These are phyloP conservation scores for Threskiornis aethiopicus DNA, from an alignment of 2,797 vertebrate genomes.

Conservation along the genomic window DNA sequence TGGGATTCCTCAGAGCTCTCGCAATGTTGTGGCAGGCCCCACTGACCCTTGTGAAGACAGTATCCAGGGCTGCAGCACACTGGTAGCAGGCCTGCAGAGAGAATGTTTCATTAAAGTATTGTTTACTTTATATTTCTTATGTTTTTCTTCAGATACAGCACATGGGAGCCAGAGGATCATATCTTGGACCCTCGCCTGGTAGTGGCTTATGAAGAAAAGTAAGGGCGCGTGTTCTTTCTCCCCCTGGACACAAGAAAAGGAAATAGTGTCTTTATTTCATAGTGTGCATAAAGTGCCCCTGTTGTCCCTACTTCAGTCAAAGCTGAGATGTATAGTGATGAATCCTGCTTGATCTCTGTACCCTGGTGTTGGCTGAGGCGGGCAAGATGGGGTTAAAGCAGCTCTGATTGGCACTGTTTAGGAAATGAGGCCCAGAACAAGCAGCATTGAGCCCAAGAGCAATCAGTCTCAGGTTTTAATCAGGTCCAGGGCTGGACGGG, in stretches of 20 bases:
- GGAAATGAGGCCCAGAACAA: background rate
- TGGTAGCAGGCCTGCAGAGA: background rate
- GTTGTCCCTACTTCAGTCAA: background rate
- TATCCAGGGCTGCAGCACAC: background rate
- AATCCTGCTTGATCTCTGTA: background rate
- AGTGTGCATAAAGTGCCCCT: background rate
- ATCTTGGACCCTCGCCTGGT: slow-evolving; percentile 97
- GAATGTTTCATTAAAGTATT: slow-evolving; percentile 32
- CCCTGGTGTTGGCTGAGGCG: background rate
- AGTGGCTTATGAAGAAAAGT: slow-evolving; percentile 96
- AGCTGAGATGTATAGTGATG: background rate
- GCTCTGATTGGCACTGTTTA: background rate
- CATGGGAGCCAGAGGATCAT: slow-evolving; percentile 98
- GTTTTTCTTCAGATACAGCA: slow-evolving; percentile 89
- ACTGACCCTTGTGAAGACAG: background rate
- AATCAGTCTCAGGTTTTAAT: background rate
- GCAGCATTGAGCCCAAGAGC: background rate
- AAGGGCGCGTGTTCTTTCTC: slow-evolving; percentile 67
- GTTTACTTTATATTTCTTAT: slow-evolving; percentile 50
- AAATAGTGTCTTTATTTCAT: background rate
- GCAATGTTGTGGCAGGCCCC: background rate
- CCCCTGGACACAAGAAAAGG: background rate
- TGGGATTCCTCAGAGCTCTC: slow-evolving; percentile 23
- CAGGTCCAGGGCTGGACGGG: background rate
- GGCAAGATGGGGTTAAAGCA: background rate